Evolutionary conservation across 2,888 invertebrate species (phyloP), one percentile per base, ranked within the genome.

Genomic region (Lepidochitona cinerea): DNA sequence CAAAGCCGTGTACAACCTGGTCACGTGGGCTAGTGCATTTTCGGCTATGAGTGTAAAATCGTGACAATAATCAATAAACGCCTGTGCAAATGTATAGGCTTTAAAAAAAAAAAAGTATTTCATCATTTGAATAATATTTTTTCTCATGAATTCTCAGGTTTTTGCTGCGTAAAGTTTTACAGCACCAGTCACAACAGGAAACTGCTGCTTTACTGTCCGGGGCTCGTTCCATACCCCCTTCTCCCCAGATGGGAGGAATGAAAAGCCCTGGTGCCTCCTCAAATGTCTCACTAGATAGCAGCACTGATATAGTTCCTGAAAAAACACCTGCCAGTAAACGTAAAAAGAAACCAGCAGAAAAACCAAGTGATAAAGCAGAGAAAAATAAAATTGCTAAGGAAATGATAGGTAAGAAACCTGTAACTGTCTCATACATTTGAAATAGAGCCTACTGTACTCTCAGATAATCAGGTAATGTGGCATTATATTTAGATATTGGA

Each of bases 111-210:
- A n/a, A n/a, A n/a, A n/a, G n/a, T n/a, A n/a, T n/a, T n/a, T n/a
- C n/a, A n/a, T n/a, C n/a, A n/a, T n/a, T n/a, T n/a, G n/a, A n/a
- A n/a, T n/a, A n/a, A n/a, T n/a, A n/a, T n/a, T n/a, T n/a, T n/a
- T n/a, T n/a, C n/a, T n/a, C n/a, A n/a, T n/a, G n/a, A n/a, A n/a
- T n/a, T n/a, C 80, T 6, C 74, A 88, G 95, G 80, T 96, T 94
- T 90, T 91, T 97, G 59, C 91, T 96, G 36, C 93, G 94, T 79
- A 96, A 96, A 89, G 91, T 96, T 29, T 82, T 90, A 37, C 89
- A 90, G 72, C 87, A 87, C 71, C 90, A 91, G 77, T 84, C 89
- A 0, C 73, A 85, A 7, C 76, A 83, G 29, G 90, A 89, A 18
- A 72, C 79, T 29, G 70, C 75, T 6, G 52, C 77, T 14, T 26